Conservation (phyloP, 2,888 invertebrate species). For the Phaonia tiefii region DNA sequence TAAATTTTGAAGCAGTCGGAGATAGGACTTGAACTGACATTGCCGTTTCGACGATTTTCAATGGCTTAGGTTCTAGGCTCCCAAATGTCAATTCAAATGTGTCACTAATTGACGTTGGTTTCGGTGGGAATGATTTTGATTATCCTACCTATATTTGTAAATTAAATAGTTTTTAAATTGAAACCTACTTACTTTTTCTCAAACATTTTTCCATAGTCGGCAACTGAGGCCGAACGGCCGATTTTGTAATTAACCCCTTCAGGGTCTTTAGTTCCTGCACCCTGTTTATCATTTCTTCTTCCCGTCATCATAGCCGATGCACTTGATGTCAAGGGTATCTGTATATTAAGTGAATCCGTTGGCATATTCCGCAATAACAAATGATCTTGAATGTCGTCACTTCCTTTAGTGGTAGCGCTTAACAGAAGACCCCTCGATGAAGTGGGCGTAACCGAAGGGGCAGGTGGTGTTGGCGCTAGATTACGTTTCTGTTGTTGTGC, state of each 20-base stretch:
- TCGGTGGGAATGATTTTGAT: too few relatives aligned
- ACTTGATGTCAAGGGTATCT: slow-evolving; percentile 4
- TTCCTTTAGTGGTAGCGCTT: background rate
- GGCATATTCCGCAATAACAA: background rate
- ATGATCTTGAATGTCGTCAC: background rate
- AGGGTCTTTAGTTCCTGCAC: background rate
- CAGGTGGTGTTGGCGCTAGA: slow-evolving; percentile 52
- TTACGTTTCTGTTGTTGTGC: slow-evolving; percentile 53
- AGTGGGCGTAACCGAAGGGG: slow-evolving; percentile 56
- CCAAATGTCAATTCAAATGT: too few relatives aligned
- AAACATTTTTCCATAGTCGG: background rate
- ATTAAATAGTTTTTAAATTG: too few relatives aligned
- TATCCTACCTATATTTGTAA: too few relatives aligned
- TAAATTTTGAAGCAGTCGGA: too few relatives aligned
- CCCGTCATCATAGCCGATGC: background rate
- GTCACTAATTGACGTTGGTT: too few relatives aligned
- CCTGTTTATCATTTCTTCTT: background rate
- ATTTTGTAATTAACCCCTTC: background rate
- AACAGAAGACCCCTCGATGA: slow-evolving; percentile 48
- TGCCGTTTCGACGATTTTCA: too few relatives aligned
- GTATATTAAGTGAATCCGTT: background rate
- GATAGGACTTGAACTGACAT: too few relatives aligned
- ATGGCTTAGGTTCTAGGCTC: too few relatives aligned
- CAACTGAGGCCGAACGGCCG: too few relatives aligned
- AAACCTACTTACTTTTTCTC: background rate